Evolutionary conservation across 2,113 vertebrate genomes (phyloP).

Genomic region (Neotoma lepida): DNA sequence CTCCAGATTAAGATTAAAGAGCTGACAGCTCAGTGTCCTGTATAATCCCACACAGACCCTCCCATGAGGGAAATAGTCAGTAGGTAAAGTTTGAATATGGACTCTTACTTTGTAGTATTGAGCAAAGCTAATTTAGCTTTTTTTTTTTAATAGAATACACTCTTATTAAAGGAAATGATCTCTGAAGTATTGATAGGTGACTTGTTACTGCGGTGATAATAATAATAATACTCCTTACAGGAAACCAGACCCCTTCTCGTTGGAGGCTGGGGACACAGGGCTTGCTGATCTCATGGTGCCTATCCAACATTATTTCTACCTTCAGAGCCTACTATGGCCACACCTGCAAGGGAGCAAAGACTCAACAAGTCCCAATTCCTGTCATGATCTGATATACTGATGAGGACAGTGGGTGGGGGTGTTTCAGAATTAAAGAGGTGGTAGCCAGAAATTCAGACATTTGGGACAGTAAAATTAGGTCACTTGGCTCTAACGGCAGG

Average conservation of each 20-base stretch:
- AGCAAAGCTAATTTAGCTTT: background rate
- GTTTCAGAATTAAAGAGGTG: background rate
- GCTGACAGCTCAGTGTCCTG: background rate
- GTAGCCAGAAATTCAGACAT: background rate
- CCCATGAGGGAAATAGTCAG: accelerated
- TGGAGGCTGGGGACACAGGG: background rate
- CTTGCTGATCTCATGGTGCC: background rate
- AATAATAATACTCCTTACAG: background rate
- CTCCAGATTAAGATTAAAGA: background rate
- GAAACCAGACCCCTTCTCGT: background rate
- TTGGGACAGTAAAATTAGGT: background rate
- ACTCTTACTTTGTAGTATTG: background rate
- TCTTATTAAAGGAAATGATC: background rate
- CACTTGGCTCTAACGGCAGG: background rate
- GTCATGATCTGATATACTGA: background rate
- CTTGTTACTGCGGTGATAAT: background rate
- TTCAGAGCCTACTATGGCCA: background rate
- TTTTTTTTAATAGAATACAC: background rate
- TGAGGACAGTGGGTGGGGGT: background rate
- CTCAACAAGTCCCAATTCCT: background rate
- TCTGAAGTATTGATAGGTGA: background rate
- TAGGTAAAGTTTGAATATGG: background rate
- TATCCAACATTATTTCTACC: too few species aligned
- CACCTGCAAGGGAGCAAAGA: background rate
- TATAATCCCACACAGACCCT: background rate